Percentiles rank a stretch among this genome's conserved stretches.
Evolutionary conservation across 2,113 vertebrate genomes (phyloP).

Genomic region (sheep (Ovis aries)): DNA sequence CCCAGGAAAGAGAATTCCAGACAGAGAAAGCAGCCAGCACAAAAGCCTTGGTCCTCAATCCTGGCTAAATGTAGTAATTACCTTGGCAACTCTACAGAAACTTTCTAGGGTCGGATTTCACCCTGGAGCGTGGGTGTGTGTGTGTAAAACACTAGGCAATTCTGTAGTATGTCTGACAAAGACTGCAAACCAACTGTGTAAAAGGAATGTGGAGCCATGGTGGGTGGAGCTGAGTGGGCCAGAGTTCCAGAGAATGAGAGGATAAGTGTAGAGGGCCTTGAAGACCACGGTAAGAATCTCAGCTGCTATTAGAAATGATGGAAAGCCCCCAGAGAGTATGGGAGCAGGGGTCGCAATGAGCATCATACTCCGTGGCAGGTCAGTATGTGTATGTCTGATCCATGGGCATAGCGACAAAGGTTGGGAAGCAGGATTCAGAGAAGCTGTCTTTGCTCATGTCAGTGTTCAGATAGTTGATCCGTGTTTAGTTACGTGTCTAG

Average conservation of each 20-base stretch:
- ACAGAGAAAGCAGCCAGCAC: not conserved
- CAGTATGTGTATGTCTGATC: not conserved
- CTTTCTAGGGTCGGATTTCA: not conserved
- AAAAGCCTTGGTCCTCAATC: not conserved
- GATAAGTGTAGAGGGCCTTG: not conserved
- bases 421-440: not conserved
- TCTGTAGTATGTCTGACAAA: not conserved
- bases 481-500: not conserved
- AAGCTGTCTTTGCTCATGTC: not conserved
- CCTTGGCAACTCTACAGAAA: not conserved
- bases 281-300: not conserved
- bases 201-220: not conserved
- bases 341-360: not conserved
- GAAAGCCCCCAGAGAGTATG: not conserved
- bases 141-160: not conserved
- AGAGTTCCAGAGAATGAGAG: not conserved
- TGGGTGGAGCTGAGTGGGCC: not conserved
- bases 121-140: not conserved
- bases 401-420: not conserved
- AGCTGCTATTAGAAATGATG: not conserved
- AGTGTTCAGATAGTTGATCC: not conserved
- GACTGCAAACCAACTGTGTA: not conserved
- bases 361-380: not conserved
- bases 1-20: not conserved
- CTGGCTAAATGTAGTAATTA: not conserved